Evolutionary conservation across 2,888 invertebrate genomes (phyloP), one percentile per base, ranked within the genome.

Genomic region (Lasioglossum lativentre): DNA sequence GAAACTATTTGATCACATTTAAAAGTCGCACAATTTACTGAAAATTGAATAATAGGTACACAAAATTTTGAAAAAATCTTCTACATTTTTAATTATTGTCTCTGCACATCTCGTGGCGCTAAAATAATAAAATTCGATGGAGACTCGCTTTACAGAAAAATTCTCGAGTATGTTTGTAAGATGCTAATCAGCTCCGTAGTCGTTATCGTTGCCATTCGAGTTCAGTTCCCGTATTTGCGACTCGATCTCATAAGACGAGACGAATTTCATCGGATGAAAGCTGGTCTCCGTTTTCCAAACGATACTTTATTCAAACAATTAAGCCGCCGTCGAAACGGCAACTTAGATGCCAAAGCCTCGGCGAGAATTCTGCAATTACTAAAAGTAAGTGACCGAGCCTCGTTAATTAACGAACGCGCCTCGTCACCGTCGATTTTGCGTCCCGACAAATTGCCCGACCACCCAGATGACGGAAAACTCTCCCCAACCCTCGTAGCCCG

Each of bases 391-490:
- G 38, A 38, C 38, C 56, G 16, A 52, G 74, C 56, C 52, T 74
- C 38, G 52, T 56, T 74, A 74, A 81, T 78, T 81, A 78, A 66
- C 68, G 73, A 68, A 19, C 38, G 68, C 38, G 68, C 30, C n/a
- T 34, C 40, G n/a, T 27, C 38, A 30, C n/a, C 68, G 47, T 56
- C 73, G 79, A 79, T 78, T 79, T 68, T 40, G n/a, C 52, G 38
- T 10, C 23, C 27, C 45, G 6, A 47, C 47, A 38, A 74, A 82
- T 80, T 80, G 73, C 38, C 66, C 16, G 8, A 23, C 40, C 56
- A 23, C 5, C 30, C 40, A 5, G 42, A 71, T 72, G 30, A 71
- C n/a, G 27, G 47, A 56, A 72, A 47, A 38, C 34, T 10, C 52
- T 71, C 30, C 16, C 56, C 27, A 27, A 5, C 52, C 0, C 71